Conservation (phyloP, 37 sponge, comb jelly and placozoan species). For the Cliona cf. orientalis region DNA sequence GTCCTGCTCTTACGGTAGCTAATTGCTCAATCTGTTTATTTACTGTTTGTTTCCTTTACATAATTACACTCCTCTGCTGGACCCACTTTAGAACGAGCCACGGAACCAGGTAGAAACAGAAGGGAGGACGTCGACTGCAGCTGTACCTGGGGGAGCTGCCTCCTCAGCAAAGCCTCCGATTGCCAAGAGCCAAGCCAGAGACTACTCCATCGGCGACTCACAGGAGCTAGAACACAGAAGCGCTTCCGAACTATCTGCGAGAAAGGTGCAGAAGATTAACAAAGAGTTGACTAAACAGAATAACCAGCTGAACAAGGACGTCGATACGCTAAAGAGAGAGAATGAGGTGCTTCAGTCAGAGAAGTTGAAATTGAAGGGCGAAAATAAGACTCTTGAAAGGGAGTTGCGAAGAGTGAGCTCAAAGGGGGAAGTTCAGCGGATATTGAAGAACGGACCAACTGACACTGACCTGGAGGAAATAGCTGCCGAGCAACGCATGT, state of each 20-base stretch:
- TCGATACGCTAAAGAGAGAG: constrained; percentile 50
- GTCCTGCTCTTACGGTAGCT: no score
- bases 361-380: constrained; percentile 16
- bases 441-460: neutral
- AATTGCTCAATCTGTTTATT: no score
- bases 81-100: no score
- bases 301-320: constrained; percentile 16
- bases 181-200: no score
- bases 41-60: no score
- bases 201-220: neutral
- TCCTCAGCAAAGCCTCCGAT: no score
- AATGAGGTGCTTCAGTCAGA: constrained; percentile 16
- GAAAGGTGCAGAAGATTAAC: constrained; percentile 44
- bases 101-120: no score
- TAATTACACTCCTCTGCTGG: no score
- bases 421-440: constrained; percentile 9
- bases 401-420: constrained; percentile 20
- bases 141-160: no score
- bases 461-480: constrained; percentile 14
- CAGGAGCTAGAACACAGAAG: constrained; percentile 18
- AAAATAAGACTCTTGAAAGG: constrained; percentile 19
- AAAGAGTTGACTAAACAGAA: constrained; percentile 38
- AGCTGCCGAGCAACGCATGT: constrained; percentile 14
- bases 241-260: constrained; percentile 10
- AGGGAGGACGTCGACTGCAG: no score